Evolutionary conservation across 2,797 vertebrate genomes (phyloP), one percentile per base, ranked within the genome.

Genomic region (Danio aesculapii): DNA sequence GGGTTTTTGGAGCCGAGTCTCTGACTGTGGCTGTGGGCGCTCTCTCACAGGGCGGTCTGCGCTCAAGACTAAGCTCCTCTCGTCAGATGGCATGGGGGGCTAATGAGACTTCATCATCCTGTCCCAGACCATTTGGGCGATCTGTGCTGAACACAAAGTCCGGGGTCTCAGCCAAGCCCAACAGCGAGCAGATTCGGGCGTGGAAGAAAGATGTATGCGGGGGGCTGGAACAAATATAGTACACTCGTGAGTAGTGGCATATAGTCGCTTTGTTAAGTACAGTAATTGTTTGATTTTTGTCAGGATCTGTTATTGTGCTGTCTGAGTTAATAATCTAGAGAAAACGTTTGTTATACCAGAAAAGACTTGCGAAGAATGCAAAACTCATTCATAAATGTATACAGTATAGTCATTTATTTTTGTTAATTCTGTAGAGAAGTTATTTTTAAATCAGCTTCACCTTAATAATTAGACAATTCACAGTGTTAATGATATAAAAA

Each of bases 31-130:
- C 71, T 81, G 70, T 73, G 69, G 59, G 68, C 46, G 64, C 75
- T 72, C 68, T 75, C 85, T 79, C 61, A 19, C 41, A 43, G 64
- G 81, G 75, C 61, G 83, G 79, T 78, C 58, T 61, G 41, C 13
- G 41, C 58, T 74, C 70, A 73, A 75, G 84, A 70, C 43, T 77
- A 47, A 69, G 82, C 79, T 78, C 78, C 44, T 75, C 68, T 82
- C 75, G 69, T 90, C 84, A 84, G 84, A 85, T 83, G 82, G 86
- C 72, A 74, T 55, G 55, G 62, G 39, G 81, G 79, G 81, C 85
- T 88, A 88, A 88, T 90, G 86, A 87, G 87, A 84, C 89, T 87
- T 84, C 85, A 90, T 88, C 84, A 81, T 86, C 76, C 81, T 84
- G 85, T 84, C 82, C 75, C 78, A 43, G 78, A 71, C 78, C 81